phyloP scores from a whole-genome alignment of 2,797 vertebrate genomes.

The Manis pentadactyla region DNA sequence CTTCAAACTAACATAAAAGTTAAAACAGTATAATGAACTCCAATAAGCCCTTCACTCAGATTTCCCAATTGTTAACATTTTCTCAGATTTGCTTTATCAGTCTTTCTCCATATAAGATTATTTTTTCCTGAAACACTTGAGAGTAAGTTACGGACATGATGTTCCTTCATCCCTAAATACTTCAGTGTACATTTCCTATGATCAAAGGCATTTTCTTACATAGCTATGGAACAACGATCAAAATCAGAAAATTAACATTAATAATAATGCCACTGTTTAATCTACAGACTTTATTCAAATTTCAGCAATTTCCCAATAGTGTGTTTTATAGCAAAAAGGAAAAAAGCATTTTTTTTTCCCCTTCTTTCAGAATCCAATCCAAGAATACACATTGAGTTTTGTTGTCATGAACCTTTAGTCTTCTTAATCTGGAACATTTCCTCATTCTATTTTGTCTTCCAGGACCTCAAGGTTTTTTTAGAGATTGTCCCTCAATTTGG shows the following conservation, averaged over 20 bases:
- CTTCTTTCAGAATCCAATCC: neutral
- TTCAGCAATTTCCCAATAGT: neutral
- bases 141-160: neutral
- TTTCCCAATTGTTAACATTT: neutral
- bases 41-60: neutral
- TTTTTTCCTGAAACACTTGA: neutral
- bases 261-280: neutral
- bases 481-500: neutral
- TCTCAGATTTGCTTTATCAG: neutral
- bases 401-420: neutral
- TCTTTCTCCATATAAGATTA: neutral
- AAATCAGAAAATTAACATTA: neutral
- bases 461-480: neutral
- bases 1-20: neutral
- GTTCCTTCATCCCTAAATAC: neutral
- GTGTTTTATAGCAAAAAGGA: neutral
- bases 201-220: neutral
- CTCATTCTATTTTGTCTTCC: neutral
- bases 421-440: neutral
- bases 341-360: rapidly evolving
- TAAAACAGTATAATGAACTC: neutral
- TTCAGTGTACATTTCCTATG: neutral
- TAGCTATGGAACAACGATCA: neutral
- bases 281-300: neutral
- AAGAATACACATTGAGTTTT: neutral